Conservation (phyloP, 2,113 vertebrate species). For the Neotoma lepida region DNA sequence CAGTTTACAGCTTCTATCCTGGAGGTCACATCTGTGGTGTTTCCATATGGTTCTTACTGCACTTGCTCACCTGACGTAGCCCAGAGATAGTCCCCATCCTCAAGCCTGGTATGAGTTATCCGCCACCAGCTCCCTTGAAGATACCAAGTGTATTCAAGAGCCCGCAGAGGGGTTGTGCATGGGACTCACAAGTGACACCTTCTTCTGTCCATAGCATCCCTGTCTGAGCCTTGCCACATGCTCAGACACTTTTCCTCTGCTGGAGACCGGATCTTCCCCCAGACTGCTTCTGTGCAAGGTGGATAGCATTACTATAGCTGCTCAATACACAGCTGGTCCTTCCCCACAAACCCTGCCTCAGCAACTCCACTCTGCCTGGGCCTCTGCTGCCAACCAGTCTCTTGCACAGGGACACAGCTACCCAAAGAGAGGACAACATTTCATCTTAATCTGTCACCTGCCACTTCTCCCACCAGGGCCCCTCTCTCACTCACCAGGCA, state of each 20-base stretch:
- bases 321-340: neutral
- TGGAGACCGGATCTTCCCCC: neutral
- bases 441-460: neutral
- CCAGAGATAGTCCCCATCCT: too few species aligned
- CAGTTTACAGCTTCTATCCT: neutral
- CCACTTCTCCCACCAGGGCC: neutral
- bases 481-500: neutral
- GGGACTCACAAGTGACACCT: too few species aligned
- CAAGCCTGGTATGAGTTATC: neutral
- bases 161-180: fast-evolving
- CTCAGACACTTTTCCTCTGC: neutral
- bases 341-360: neutral
- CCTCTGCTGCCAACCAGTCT: neutral
- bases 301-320: neutral
- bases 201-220: neutral
- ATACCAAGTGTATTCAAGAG: neutral
- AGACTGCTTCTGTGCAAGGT: neutral
- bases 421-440: neutral
- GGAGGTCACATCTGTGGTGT: fast-evolving
- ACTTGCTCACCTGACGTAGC: neutral
- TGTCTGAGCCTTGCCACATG: neutral
- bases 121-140: neutral
- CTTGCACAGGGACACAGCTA: neutral
- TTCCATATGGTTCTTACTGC: neutral
- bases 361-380: neutral